Conservation (phyloP, 1,140 invertebrate species). For the Bombus waltoni region DNA sequence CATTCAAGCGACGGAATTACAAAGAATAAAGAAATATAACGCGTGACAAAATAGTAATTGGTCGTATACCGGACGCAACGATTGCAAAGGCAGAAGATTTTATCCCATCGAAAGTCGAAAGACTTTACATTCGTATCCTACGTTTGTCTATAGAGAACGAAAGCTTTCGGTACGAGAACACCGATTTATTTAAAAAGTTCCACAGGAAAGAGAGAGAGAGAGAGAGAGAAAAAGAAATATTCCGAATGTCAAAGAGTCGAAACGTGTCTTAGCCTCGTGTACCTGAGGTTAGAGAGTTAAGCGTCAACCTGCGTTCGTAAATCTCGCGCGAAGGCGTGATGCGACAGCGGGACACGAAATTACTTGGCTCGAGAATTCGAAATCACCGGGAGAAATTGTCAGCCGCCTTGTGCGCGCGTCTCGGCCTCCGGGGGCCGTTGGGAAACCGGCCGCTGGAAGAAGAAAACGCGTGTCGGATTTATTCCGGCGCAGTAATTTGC, state of each 20-base stretch:
- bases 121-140: not conserved
- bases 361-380: conserved; percentile 37
- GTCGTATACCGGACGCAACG: no score
- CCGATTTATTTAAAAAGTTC: no score
- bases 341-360: conserved; percentile 31
- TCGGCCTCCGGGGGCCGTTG: not conserved
- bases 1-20: no score
- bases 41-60: no score
- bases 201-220: no score
- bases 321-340: conserved; percentile 16
- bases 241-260: not conserved
- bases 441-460: not conserved
- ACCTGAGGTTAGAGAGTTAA: not conserved
- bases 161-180: not conserved
- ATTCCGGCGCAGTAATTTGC: conserved; percentile 20
- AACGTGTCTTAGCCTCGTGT: not conserved
- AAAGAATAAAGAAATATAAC: no score
- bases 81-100: not conserved
- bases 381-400: conserved; percentile 19
- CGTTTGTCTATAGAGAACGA: not conserved
- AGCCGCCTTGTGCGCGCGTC: not conserved
- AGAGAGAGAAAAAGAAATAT: no score
- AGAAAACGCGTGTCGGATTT: conserved; percentile 20
- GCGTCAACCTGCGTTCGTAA: not conserved
- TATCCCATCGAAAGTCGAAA: not conserved